A percentile compares a stretch with the other conserved stretches of the same genome.
phyloP scores from a whole-genome alignment of 1,140 invertebrate species.

The Brachionus sp. region DNA sequence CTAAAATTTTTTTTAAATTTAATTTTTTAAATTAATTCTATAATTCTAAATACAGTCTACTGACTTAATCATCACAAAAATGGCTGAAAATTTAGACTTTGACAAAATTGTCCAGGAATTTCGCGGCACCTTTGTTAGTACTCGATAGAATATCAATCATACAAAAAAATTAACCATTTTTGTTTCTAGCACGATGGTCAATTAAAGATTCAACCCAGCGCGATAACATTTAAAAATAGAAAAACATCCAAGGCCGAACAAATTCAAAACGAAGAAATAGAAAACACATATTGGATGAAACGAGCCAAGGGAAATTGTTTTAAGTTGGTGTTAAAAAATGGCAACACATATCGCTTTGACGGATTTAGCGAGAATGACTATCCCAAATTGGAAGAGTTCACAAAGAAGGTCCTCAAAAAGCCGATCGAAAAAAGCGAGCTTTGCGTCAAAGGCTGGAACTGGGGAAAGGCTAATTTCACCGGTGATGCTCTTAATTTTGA shows the following conservation, averaged over 20 bases:
- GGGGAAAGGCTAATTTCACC: conserved; percentile 90
- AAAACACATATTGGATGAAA: conserved; percentile 70
- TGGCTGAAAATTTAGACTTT: conserved; percentile 33
- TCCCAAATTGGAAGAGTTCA: conserved; percentile 52
- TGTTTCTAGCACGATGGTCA: conserved; percentile 25
- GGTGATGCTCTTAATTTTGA: conserved; percentile 70
- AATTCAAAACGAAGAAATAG: conserved; percentile 30
- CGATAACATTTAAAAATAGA: conserved; percentile 40
- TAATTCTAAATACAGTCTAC: background rate
- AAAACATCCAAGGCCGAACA: conserved; percentile 21
- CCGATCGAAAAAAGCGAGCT: conserved; percentile 70
- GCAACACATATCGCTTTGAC: conserved; percentile 80
- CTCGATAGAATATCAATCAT: background rate
- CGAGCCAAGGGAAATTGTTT: conserved; percentile 83
- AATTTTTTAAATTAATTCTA: background rate
- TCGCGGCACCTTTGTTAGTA: conserved; percentile 28
- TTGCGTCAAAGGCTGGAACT: conserved; percentile 97
- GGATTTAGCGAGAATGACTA: conserved; percentile 87
- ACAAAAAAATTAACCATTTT: background rate
- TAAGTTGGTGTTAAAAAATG: conserved; percentile 83
- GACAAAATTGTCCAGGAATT: conserved; percentile 42
- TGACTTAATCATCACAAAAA: background rate
- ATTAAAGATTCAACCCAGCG: conserved; percentile 10
- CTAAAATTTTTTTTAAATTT: background rate
- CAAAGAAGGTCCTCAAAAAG: conserved; percentile 71